A percentile compares a stretch with the other conserved stretches of the same genome.
Evolutionary conservation across 1,140 invertebrate species (phyloP).

Genomic region (Grapholita molesta): DNA sequence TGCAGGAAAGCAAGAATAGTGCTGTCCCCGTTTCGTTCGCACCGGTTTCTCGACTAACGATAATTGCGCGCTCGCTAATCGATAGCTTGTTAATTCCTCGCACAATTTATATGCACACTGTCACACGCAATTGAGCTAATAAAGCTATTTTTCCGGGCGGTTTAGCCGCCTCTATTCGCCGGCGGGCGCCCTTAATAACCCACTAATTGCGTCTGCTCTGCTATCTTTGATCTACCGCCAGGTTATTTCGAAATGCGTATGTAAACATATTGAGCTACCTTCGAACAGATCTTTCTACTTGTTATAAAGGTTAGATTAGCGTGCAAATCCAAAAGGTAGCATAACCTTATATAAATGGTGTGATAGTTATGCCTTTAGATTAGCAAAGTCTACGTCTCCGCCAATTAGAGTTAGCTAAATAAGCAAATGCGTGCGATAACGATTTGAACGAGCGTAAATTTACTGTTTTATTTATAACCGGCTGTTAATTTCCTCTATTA

Average conservation of each 20-base stretch:
- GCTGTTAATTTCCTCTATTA: conserved; percentile 26
- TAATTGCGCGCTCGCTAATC: conserved; percentile 26
- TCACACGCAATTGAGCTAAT: conserved; percentile 28
- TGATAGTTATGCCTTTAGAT: not conserved
- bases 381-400: conserved; percentile 17
- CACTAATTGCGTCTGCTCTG: conserved; percentile 26
- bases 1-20: not conserved
- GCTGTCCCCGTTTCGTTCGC: not conserved
- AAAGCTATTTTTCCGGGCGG: conserved; percentile 33
- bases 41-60: conserved; percentile 23
- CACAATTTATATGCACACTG: conserved; percentile 25
- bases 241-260: conserved; percentile 16
- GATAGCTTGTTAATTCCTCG: conserved; percentile 23
- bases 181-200: conserved; percentile 25
- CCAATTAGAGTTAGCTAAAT: conserved; percentile 39
- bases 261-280: conserved; percentile 10
- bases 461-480: conserved; percentile 27
- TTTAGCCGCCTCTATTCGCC: conserved; percentile 19
- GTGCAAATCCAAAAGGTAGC: not conserved
- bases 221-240: conserved; percentile 27
- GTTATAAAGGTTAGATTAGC: conserved; percentile 21
- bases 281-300: conserved; percentile 4
- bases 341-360: not conserved
- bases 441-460: conserved; percentile 20
- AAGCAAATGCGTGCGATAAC: conserved; percentile 24